Base-by-base conservation (phyloP, 1,140 invertebrate genomes). In the Piezodorus guildinii region DNA sequence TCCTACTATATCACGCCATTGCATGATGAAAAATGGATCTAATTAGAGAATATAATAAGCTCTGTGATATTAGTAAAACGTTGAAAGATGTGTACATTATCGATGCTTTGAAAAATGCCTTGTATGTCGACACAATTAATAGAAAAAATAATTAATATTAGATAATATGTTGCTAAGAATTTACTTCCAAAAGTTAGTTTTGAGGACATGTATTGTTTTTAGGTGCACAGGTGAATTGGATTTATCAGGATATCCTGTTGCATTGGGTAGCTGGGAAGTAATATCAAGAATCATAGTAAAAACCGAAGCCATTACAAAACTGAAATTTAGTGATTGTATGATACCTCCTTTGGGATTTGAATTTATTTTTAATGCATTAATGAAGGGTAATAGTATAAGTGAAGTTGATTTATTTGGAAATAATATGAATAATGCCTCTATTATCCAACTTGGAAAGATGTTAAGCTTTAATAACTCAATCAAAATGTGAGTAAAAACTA, bases 321-420 rank as follows among this genome's bases (percentile, higher is more conserved):
- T 52, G 5, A 52, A 52, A 19, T 19, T 25, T 6, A 8, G 49
- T 25, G 49, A 52, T n/a, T 52, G 8, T 25, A 19, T 52, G 17
- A 19, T 52, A 2, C 16, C 49, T 25, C 17, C 49, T 6, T 21
- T 21, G 23, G 49, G 49, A 19, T 25, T 52, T 19, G 17, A 21
- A 6, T 25, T 21, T 1, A 9, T 52, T 25, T 21, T 52, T 25
- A 52, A 52, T 10, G 23, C 49, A 21, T 52, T 52, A 19, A 52
- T 21, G 49, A 21, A 19, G 8, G n/a, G 17, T 19, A 25, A 19
- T 25, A 12, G 1, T 8, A 21, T 52, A 52, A 2, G 1, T 19
- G 49, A 52, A 52, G 3, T 52, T 25, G n/a, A 52, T 25, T 25
- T 52, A 25, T 25, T 52, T 25, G 49, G 49, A n/a, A 52, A 52